Evolutionary conservation across 2,888 invertebrate species (phyloP).

Genomic region (Caenorhabditis sp.): DNA sequence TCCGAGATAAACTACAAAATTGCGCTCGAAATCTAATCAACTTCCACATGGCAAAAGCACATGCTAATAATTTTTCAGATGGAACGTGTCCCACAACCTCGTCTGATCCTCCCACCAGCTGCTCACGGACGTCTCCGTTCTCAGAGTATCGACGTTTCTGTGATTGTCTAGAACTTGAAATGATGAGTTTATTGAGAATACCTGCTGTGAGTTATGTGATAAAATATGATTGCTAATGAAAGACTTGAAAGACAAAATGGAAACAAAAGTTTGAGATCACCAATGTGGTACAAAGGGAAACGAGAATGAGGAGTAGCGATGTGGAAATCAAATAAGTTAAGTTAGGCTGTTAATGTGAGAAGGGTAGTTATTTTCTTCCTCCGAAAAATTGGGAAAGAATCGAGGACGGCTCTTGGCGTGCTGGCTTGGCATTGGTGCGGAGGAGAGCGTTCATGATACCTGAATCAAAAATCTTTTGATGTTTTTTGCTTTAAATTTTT

Average conservation of each 20-base stretch:
- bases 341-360: neutral
- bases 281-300: slow-evolving; percentile 49
- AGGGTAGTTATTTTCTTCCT: slow-evolving; percentile 36
- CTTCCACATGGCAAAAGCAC: too few relatives aligned
- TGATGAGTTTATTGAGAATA: slow-evolving; percentile 10
- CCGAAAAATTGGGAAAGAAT: slow-evolving; percentile 71
- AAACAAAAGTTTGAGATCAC: slow-evolving; percentile 56
- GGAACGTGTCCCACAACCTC: slow-evolving; percentile 40
- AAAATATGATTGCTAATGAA: neutral
- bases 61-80: slow-evolving; percentile 42
- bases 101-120: slow-evolving; percentile 57
- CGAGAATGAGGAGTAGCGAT: neutral
- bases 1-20: neutral
- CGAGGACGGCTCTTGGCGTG: slow-evolving; percentile 65
- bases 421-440: slow-evolving; percentile 68
- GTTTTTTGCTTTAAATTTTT: neutral
- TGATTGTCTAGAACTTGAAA: slow-evolving; percentile 30
- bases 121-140: slow-evolving; percentile 64
- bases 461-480: slow-evolving; percentile 22
- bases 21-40: too few relatives aligned
- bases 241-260: slow-evolving; percentile 2
- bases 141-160: slow-evolving; percentile 68
- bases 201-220: slow-evolving; percentile 27
- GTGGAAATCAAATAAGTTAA: slow-evolving; percentile 21
- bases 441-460: slow-evolving; percentile 71